These are phyloP conservation scores for Coccyzus lansbergi DNA, from an alignment of 2,797 vertebrate species.

Conservation along the genomic window DNA sequence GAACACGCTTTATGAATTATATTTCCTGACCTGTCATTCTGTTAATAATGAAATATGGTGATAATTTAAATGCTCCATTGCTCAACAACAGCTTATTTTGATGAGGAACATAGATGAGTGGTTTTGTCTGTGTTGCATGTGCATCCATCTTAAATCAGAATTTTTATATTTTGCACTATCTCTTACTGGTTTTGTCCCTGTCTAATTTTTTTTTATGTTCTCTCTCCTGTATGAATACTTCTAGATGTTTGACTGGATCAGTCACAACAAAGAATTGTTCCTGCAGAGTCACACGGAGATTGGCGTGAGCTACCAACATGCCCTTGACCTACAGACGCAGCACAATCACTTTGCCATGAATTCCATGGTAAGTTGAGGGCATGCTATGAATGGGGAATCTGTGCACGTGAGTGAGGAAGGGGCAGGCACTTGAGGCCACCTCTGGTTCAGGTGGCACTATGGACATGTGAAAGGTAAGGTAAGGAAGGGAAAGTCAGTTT, in stretches of 20 bases:
- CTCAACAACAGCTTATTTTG: neutral
- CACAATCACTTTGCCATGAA: conserved; percentile 99
- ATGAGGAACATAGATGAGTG: neutral
- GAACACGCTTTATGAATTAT: neutral
- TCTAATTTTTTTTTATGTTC: neutral
- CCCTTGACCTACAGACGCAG: conserved; percentile 95
- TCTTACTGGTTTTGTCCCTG: neutral
- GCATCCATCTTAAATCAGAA: neutral
- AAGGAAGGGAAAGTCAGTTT: neutral
- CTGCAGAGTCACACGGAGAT: conserved; percentile 98
- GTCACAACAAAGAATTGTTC: conserved; percentile 98
- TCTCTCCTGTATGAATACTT: neutral
- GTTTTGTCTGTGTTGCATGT: neutral
- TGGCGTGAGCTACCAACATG: conserved; percentile 93
- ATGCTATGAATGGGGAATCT: neutral
- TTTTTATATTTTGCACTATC: neutral
- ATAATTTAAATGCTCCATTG: neutral
- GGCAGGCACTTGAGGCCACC: neutral
- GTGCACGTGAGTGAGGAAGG: neutral
- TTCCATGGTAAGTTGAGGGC: conserved; percentile 88
- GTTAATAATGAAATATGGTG: neutral
- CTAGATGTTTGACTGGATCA: conserved; percentile 99
- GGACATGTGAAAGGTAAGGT: neutral
- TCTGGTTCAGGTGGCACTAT: neutral
- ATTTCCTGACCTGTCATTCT: neutral